Percentiles rank a stretch among this genome's conserved stretches.
These are phyloP conservation scores for Chloropsis hardwickii DNA, from an alignment of 2,113 vertebrate genomes.

Conservation along the genomic window DNA sequence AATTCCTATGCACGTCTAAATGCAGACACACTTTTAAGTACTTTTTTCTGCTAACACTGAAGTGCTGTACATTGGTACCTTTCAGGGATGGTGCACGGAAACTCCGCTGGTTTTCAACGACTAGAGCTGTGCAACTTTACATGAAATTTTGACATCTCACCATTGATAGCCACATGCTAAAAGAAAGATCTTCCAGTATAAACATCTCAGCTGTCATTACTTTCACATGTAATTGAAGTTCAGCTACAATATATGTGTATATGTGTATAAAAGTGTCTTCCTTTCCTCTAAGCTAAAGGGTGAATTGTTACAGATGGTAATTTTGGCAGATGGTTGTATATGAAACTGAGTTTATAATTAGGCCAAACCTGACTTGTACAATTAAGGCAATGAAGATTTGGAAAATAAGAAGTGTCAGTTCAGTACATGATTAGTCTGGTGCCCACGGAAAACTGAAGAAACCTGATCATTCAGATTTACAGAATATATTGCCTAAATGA, in stretches of 20 bases:
- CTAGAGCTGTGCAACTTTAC: background rate
- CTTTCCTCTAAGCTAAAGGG: background rate
- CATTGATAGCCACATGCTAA: background rate
- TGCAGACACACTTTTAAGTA: background rate
- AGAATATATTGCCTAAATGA: background rate
- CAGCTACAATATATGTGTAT: background rate
- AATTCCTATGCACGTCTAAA: background rate
- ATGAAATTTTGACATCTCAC: background rate
- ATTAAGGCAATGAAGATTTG: constrained; percentile 47
- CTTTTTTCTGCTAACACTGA: background rate
- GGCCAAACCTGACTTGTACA: constrained; percentile 30
- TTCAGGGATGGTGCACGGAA: background rate
- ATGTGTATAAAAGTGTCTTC: constrained; percentile 6
- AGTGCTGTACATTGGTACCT: background rate
- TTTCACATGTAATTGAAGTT: constrained; percentile 1
- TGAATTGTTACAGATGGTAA: constrained; percentile 49
- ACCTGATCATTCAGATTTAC: background rate
- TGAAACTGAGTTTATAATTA: constrained; percentile 48
- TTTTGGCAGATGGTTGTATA: constrained; percentile 45
- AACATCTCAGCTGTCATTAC: background rate
- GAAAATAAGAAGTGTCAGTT: constrained; percentile 27
- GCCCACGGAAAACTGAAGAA: background rate
- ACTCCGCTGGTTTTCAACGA: background rate
- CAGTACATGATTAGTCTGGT: background rate
- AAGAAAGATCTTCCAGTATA: background rate